Evolutionary conservation across 1,140 invertebrate genomes (phyloP), one percentile per base, ranked within the genome.

Genomic region (Lasioglossum baleicum): DNA sequence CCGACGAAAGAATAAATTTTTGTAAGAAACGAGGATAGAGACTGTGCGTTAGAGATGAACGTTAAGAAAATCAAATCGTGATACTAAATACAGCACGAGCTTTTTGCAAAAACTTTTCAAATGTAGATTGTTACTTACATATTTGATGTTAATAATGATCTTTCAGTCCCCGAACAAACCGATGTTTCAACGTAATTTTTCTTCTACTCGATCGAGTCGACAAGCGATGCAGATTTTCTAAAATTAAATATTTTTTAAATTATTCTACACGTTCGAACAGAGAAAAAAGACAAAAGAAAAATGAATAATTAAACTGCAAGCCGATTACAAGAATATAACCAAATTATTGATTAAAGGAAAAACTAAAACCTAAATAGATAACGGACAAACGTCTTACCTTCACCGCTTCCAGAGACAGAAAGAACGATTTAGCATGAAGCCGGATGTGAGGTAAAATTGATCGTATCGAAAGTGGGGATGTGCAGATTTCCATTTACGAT

Each of bases 341-440:
- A 31, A 26, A 42, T 64, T 58, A 48, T 58, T 48, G 31, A 66
- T 60, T 8, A n/a, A 22, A 53, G 44, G 15, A 44, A 69, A 26
- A 56, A 66, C 8, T 7, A 48, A 71, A 4, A 31, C 48, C 26
- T 26, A 26, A 0, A 26, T 7, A 17, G n/a, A 42, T 0, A 51
- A 40, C 17, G 2, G 11, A 69, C 44, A 73, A 88, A 15, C 35
- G 26, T 79, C 90, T 87, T 89, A 92, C 91, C 89, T 85, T 88
- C 87, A 83, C 90, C 87, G 87, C 86, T 82, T 82, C 61, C 88
- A 83, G 87, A 88, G 87, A 91, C 90, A 88, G 90, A 92, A 92
- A 92, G 91, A 86, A 88, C 88, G 69, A 83, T 58, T 65, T 56
- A 58, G 44, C 40, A 61, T 56, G 56, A 58, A 81, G n/a, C 73